Evolutionary conservation across 2,888 invertebrate genomes (phyloP), one percentile per base, ranked within the genome.

Genomic region (Eupithecia inturbata): DNA sequence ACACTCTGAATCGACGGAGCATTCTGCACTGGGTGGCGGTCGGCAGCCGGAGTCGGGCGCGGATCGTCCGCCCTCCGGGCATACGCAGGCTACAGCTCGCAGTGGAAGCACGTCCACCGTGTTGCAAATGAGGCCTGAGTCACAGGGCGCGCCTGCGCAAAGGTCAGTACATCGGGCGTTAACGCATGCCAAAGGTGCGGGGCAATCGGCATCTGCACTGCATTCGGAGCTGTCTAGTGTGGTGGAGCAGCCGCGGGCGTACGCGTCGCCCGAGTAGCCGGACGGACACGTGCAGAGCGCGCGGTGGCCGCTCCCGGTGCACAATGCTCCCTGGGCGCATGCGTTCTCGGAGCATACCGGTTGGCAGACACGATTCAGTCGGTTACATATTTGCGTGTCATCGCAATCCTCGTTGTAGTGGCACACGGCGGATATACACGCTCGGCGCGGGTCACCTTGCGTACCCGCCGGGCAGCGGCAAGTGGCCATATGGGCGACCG

Each of bases 401-500:
- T 97, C 97, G 82, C 98, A 98, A 85, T 98, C 98, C 84, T 98
- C 97, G 85, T 98, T 98, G 89, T 97, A 98, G 84, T 97, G 97
- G 81, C 98, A 98, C 62, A 97, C 95, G 12, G 97, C 97, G 2
- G 97, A 96, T 74, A 98, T 96, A 85, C 98, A 98, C 28, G 97
- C 96, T 5, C 97, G 93, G 76, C 96, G 95, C 3, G 98, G 97
- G 89, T 97, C 97, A 62, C 98, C 98, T 90, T 97, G 98, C 7
- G 97, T 98, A 63, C 98, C 98, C 1, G 95, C 91, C 62, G 98
- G 98, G 88, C 98, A 98, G 74, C 96, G 95, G 83, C 98, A 98
- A 75, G 97, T 96, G 0, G 97, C 96, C 71, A 95, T 95, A 87
- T 98, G 98, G 60, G 96, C 96, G 78, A 96, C 95, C 0, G 96